Conservation (phyloP, 1,140 invertebrate genomes). For the Drosophila pandora region DNA sequence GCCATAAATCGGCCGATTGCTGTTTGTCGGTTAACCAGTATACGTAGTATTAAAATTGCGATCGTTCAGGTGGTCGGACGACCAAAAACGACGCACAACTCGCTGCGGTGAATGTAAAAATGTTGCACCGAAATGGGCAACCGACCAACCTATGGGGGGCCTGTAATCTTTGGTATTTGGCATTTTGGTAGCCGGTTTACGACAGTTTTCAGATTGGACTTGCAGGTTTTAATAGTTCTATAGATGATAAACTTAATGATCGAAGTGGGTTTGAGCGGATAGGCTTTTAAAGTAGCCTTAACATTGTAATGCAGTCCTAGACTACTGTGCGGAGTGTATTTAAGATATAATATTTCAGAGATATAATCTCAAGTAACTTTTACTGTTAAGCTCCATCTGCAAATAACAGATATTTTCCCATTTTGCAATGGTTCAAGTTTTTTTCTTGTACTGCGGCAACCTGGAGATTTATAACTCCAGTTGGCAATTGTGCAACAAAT, state of each 20-base stretch:
- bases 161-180: conserved; percentile 26
- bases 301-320: too few species aligned
- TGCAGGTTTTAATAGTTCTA: conserved; percentile 30
- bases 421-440: conserved; percentile 13
- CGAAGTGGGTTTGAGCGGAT: background rate
- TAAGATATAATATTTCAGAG: too few species aligned
- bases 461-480: conserved; percentile 23
- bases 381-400: background rate
- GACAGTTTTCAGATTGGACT: conserved; percentile 33
- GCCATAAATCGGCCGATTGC: conserved; percentile 63
- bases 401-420: conserved; percentile 2
- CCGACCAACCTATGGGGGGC: conserved; percentile 21
- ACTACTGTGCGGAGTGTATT: too few species aligned
- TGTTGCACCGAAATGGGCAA: conserved; percentile 4
- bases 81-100: too few species aligned
- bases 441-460: conserved; percentile 1
- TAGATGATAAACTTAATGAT: conserved; percentile 13
- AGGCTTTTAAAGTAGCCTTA: too few species aligned
- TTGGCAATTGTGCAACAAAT: conserved; percentile 30
- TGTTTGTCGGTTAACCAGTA: conserved; percentile 44
- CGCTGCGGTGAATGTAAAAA: conserved; percentile 20
- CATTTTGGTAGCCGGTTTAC: conserved; percentile 39
- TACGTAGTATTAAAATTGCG: conserved; percentile 45
- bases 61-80: conserved; percentile 30
- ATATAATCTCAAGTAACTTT: too few species aligned